Evolutionary conservation across 1,140 invertebrate species (phyloP).

Genomic region (Danaus plexippus): DNA sequence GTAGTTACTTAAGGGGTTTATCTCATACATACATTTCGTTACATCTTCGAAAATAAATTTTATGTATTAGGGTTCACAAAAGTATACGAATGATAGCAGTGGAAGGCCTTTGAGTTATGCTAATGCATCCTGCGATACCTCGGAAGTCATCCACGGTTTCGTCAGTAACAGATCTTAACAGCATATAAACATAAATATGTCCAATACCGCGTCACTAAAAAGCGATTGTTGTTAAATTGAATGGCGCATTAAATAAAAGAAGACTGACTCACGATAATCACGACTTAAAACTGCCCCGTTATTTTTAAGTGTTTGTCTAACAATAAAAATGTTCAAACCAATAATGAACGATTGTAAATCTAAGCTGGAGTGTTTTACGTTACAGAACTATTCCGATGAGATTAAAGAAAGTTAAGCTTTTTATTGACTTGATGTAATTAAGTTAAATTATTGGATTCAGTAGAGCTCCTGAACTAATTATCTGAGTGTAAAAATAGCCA

Average conservation of each 20-base stretch:
- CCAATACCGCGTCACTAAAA: constrained; percentile 56
- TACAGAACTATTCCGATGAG: no score
- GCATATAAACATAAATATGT: constrained; percentile 63
- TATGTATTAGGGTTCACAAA: constrained; percentile 15
- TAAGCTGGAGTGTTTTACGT: no score
- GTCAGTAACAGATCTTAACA: constrained; percentile 45
- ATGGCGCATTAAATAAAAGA: constrained; percentile 49
- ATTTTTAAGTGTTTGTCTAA: constrained; percentile 9
- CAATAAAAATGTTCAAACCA: constrained; percentile 33
- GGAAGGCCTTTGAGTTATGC: constrained; percentile 54
- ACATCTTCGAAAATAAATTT: background rate
- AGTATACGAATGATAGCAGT: constrained; percentile 22
- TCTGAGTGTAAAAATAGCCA: no score
- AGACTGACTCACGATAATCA: constrained; percentile 20
- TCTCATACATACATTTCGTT: no score
- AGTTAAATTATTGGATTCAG: no score
- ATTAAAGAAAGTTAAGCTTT: constrained; percentile 20
- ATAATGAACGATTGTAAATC: no score
- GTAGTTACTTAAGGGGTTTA: no score
- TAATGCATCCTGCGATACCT: constrained; percentile 48
- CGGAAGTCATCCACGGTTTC: constrained; percentile 23
- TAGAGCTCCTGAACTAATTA: no score
- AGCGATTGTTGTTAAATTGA: constrained; percentile 68
- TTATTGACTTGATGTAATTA: constrained; percentile 30
- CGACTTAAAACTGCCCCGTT: constrained; percentile 14